Conservation (phyloP, 37 sponge, comb jelly and placozoan species). For the Axinella damicornis region DNA sequence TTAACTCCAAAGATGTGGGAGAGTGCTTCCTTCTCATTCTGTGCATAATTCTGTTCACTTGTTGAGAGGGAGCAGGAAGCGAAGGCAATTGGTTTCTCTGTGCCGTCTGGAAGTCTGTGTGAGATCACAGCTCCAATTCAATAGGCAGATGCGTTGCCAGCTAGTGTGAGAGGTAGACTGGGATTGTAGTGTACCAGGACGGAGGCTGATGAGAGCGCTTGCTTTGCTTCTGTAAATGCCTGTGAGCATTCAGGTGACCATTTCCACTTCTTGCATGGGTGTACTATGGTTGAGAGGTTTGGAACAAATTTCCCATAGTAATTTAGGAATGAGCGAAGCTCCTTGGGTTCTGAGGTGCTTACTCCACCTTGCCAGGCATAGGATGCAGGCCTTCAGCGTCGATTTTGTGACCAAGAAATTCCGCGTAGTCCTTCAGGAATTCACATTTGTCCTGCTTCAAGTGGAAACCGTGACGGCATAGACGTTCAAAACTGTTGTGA, state of each 20-base stretch:
- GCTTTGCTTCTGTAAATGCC: constrained; percentile 27
- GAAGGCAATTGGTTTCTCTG: constrained; percentile 47
- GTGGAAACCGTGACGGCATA: not conserved
- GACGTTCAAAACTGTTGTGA: constrained; percentile 19
- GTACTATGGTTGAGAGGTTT: constrained; percentile 20
- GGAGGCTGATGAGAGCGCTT: constrained; percentile 10
- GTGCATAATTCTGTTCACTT: constrained; percentile 27
- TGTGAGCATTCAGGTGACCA: constrained; percentile 21
- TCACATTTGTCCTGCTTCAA: constrained; percentile 17
- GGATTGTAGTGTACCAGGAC: constrained; percentile 55
- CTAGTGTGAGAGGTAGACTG: constrained; percentile 24
- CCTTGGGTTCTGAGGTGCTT: constrained; percentile 25
- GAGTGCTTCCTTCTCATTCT: constrained; percentile 18
- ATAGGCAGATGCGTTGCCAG: constrained; percentile 51
- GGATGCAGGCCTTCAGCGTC: constrained; percentile 34
- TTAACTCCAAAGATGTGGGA: constrained; percentile 1
- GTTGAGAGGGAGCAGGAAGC: constrained; percentile 32
- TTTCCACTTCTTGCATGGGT: constrained; percentile 38
- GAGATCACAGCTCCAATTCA: constrained; percentile 65
- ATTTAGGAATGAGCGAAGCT: constrained; percentile 38
- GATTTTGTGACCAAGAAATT: constrained; percentile 38
- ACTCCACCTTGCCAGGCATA: constrained; percentile 22
- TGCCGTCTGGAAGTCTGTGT: constrained; percentile 43
- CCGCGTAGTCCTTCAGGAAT: constrained; percentile 15
- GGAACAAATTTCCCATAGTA: constrained; percentile 58